Evolutionary conservation across 2,888 invertebrate species (phyloP), one percentile per base, ranked within the genome.

Genomic region (Sesia apiformis): DNA sequence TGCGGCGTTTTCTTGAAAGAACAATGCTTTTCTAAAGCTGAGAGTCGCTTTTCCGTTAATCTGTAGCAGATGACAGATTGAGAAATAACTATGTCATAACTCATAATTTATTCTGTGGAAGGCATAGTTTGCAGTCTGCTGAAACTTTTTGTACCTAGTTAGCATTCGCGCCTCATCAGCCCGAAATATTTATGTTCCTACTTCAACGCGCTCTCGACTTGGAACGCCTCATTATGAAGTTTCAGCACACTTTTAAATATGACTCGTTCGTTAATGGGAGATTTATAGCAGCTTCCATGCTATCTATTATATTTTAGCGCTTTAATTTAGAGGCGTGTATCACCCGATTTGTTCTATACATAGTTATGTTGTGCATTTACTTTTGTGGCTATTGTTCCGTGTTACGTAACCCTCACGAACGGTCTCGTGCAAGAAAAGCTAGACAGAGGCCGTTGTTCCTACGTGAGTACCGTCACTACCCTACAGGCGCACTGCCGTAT

Each of bases 161-260:
- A 72, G 61, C 69, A 69, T 71, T 73, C 65, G 64, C 61, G 67
- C 61, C 66, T 69, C 70, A 72, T 70, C 70, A 69, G 64, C 66
- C 66, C 69, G 70, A 71, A 72, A 72, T 76, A 79, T 78, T 78
- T 74, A 75, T 76, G 68, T 63, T 67, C 63, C 70, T 69, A 75
- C 76, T 76, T 66, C 64, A 69, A 65, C 53, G 63, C 65, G 64
- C 70, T 70, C 66, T 68, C 62, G 67, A 64, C 69, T 72, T 64
- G 61, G 62, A 72, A 67, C 62, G 70, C 67, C 71, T 81, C 77
- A 75, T 83, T 80, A 77, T 74, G 71, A 76, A 72, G 72, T 76
- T 78, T 77, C 76, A 76, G 65, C 70, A 69, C 67, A 69, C 67
- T 77, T 78, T 77, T 72, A 72, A 74, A 75, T 75, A 75, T 70